Evolutionary conservation across 2,113 vertebrate species (phyloP), one percentile per base, ranked within the genome.

Genomic region (Nannospalax galili): DNA sequence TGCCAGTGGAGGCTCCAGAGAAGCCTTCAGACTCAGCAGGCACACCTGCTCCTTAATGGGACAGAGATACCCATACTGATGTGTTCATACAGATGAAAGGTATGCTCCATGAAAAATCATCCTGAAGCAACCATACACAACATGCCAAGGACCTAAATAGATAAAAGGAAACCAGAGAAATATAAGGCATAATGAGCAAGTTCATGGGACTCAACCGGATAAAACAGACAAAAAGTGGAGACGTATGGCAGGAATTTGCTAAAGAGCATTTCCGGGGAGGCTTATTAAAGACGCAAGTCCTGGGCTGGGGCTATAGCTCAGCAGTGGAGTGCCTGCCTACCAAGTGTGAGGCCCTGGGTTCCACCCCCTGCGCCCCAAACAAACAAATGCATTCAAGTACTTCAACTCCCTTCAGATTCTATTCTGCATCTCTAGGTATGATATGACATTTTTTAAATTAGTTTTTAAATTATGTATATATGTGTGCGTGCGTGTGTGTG

Each of bases 131-230:
- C 12, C 48, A 28, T n/a, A 32, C 28, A 85, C 37, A 90, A 6
- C 90, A 52, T 48, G 62, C 91, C 19, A 82, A 88, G 65, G 30
- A 90, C 77, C 30, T 85, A 92, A 93, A 90, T 42, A 65, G 11
- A 80, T 2, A 87, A 86, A 45, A 81, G 60, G 93, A 93, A 95
- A 72, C 37, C 28, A 89, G 28, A 91, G 62, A 77, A 86, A 65
- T 45, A 45, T 7, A 72, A 80, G 4, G 15, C 15, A 60, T 80
- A 93, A 77, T 0, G 7, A 40, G 73, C 17, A 75, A 70, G 22
- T 60, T 73, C 10, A 70, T 5, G 95, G 89, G 70, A 88, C 67
- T 88, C n/a, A 90, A 86, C 19, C 58, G 81, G 32, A 70, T n/a
- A 11, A 77, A 87, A 65, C 0, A 73, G 65, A 78, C 2, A 91